Conservation (phyloP, 2,888 invertebrate genomes). For the Yponomeuta sedellus region DNA sequence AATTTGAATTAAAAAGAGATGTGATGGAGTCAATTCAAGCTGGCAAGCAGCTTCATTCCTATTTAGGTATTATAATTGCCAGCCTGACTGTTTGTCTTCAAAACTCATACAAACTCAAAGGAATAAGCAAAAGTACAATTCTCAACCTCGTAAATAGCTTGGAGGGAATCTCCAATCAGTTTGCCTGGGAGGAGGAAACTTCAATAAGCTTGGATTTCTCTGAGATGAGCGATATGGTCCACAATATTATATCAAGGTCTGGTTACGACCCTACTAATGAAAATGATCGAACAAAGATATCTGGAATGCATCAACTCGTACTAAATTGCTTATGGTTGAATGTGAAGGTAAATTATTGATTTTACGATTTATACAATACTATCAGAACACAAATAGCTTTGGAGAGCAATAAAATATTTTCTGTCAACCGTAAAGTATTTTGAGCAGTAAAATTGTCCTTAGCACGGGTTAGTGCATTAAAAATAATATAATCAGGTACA, state of each 20-base stretch:
- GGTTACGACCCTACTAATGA: slow-evolving; percentile 34
- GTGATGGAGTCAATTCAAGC: slow-evolving; percentile 65
- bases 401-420: too few species aligned
- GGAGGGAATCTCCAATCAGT: slow-evolving; percentile 52
- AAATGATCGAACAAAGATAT: slow-evolving; percentile 61
- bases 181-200: slow-evolving; percentile 49
- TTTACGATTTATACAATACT: too few species aligned
- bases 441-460: too few species aligned
- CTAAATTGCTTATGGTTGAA: slow-evolving; percentile 87
- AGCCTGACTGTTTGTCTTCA: slow-evolving; percentile 42
- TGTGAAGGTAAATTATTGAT: slow-evolving; percentile 76
- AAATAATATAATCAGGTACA: too few species aligned
- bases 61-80: slow-evolving; percentile 49
- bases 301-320: slow-evolving; percentile 80
- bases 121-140: slow-evolving; percentile 29
- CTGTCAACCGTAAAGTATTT: too few species aligned
- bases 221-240: slow-evolving; percentile 84
- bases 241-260: slow-evolving; percentile 73
- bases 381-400: slow-evolving; percentile 12
- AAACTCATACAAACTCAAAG: slow-evolving; percentile 35
- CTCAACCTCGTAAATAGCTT: slow-evolving; percentile 39
- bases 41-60: slow-evolving; percentile 72
- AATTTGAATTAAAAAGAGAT: slow-evolving; percentile 49
- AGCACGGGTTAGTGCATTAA: too few species aligned
- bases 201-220: slow-evolving; percentile 81